A percentile compares a stretch with the other conserved stretches of the same genome.
Evolutionary conservation across 2,888 invertebrate genomes (phyloP).

Genomic region (Timema cristinae): DNA sequence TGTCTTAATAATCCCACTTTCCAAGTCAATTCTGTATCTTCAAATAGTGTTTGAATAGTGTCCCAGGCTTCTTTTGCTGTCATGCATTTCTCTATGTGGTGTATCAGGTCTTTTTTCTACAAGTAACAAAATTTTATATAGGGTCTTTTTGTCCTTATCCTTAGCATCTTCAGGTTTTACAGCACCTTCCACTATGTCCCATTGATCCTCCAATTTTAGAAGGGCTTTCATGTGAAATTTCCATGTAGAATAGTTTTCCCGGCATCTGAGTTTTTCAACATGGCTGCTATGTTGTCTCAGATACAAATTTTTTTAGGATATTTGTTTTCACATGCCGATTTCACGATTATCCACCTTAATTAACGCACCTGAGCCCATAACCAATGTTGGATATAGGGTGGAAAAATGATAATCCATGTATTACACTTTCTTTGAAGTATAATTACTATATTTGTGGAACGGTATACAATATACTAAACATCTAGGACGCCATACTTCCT

Average conservation of each 20-base stretch:
- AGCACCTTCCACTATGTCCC: not conserved
- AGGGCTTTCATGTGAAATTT: constrained; percentile 6
- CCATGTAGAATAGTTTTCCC: not conserved
- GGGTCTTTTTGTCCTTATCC: not conserved
- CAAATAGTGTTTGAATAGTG: not conserved
- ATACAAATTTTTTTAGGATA: too few species aligned
- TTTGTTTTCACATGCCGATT: too few species aligned
- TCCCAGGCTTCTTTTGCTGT: not conserved
- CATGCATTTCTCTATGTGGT: not conserved
- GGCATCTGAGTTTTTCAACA: not conserved
- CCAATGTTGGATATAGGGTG: too few species aligned
- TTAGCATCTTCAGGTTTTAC: not conserved
- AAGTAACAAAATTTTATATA: not conserved
- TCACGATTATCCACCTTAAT: too few species aligned
- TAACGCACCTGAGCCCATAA: too few species aligned
- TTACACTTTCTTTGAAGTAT: too few species aligned
- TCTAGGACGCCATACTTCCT: too few species aligned
- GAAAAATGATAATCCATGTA: too few species aligned
- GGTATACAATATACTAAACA: too few species aligned
- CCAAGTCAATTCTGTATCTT: not conserved
- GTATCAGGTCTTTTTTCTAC: not conserved
- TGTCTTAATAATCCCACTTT: not conserved
- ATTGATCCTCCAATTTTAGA: not conserved
- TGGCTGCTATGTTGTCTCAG: not conserved
- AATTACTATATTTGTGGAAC: too few species aligned